These are phyloP conservation scores for Thaleichthys pacificus DNA, from an alignment of 2,797 vertebrate genomes.

Conservation along the genomic window DNA sequence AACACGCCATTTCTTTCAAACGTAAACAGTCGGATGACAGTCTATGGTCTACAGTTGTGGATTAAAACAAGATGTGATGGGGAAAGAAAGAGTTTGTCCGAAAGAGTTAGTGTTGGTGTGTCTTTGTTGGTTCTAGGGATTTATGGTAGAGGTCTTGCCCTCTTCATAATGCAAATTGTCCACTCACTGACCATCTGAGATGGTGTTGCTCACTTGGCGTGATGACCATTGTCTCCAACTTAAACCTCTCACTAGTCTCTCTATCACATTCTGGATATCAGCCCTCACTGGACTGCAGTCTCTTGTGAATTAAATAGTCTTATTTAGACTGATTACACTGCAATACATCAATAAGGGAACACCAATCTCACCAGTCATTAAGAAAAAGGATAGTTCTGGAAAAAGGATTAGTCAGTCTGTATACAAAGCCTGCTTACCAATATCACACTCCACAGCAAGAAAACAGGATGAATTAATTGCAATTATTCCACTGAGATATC, in stretches of 20 bases:
- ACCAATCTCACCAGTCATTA: too few species aligned
- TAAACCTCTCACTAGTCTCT: too few species aligned
- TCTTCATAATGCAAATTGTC: slow-evolving; percentile 30
- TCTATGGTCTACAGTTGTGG: slow-evolving; percentile 67
- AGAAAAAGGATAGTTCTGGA: too few species aligned
- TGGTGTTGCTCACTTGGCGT: neutral
- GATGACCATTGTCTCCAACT: neutral
- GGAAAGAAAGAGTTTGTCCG: slow-evolving; percentile 35
- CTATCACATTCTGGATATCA: slow-evolving; percentile 20
- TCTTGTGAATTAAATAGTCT: too few species aligned
- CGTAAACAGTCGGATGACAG: slow-evolving; percentile 69
- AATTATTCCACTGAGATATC: too few species aligned
- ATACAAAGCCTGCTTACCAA: too few species aligned
- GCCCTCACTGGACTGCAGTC: slow-evolving; percentile 10
- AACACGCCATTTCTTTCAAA: slow-evolving; percentile 72
- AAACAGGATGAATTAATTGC: too few species aligned
- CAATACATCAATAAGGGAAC: too few species aligned
- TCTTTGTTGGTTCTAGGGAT: slow-evolving; percentile 35
- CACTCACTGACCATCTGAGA: slow-evolving; percentile 48
- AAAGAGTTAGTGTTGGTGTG: slow-evolving; percentile 44
- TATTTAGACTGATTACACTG: too few species aligned
- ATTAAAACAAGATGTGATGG: slow-evolving; percentile 73
- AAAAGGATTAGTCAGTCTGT: too few species aligned
- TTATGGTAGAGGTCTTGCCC: slow-evolving; percentile 47
- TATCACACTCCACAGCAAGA: too few species aligned